Base-by-base conservation (phyloP, 2,888 invertebrate species). In the Ophion ellenae region DNA sequence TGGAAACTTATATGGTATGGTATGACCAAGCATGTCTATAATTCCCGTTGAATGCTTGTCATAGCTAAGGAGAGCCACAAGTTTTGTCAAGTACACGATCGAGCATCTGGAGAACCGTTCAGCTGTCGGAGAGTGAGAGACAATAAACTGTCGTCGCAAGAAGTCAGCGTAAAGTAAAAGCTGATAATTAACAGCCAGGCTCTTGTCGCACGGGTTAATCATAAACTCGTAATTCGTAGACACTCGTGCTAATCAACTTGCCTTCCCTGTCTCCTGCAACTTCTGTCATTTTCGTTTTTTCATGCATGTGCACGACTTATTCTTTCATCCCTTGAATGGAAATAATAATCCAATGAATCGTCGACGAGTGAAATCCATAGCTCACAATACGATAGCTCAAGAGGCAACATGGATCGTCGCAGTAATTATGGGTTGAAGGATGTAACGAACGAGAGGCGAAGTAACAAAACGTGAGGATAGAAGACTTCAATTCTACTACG, bases 41-140 rank as follows among this genome's bases (percentile, higher is more conserved):
- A 86, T 53, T 77, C 59, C 10, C 61, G 71, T 77, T 86, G 86
- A 86, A 82, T 86, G 85, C 82, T 77, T 76, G 84, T 85, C 63
- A 77, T 53, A 28, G 74, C 53, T 74, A 83, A 81, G 79, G 75
- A 80, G 80, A 78, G 28, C 32, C 70, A 69, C 73, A 74, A 85
- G 77, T 85, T 85, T 82, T 66, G 36, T 69, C 78, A 32, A 81
- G 67, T 59, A 74, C 61, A 66, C 40, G 40, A 40, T 59, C 53
- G 76, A n/a, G 67, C 69, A 5, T 7, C 79, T 24, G 11, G 47
- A 32, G 53, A 32, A 32, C 45, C 32, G 53, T 76, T 61, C 28
- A 59, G 24, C 73, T 36, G n/a, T 67, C 45, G 61, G 73, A 79
- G 47, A 76, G 20, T 45, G 67, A 45, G 76, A 76, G 61, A 82